phyloP scores from a whole-genome alignment of 2,888 invertebrate species.

The Ophion ventricosus region DNA sequence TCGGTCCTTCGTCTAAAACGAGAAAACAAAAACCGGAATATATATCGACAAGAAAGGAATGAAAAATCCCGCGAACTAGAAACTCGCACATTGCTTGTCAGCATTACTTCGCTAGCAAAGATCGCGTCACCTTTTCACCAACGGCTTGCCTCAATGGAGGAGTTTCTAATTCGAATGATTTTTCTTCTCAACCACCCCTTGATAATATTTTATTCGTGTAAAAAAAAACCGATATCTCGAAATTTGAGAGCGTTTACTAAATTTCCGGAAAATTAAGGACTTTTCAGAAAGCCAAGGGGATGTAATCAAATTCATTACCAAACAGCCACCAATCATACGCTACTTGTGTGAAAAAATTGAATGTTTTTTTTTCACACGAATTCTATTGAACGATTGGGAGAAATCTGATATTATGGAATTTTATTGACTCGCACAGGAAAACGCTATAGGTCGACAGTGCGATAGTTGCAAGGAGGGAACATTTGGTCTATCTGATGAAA shows the following conservation, averaged over 20 bases:
- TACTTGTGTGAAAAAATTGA: background rate
- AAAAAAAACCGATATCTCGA: background rate
- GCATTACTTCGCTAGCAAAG: background rate
- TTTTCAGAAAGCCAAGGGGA: background rate
- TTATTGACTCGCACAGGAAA: constrained; percentile 84
- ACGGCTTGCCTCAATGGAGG: background rate
- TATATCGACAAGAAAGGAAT: background rate
- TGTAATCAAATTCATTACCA: background rate
- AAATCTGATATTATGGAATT: background rate
- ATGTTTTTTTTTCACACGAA: background rate
- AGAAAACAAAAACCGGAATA: background rate
- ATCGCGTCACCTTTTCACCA: background rate
- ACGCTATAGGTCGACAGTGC: constrained; percentile 94
- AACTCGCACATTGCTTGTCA: background rate
- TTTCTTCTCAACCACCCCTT: too few relatives aligned
- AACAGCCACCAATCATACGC: background rate
- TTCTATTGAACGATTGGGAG: background rate
- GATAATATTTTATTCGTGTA: too few relatives aligned
- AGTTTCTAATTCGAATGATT: background rate
- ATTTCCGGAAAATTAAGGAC: background rate
- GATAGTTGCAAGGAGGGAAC: constrained; percentile 92
- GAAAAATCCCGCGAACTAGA: background rate
- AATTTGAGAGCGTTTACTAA: background rate
- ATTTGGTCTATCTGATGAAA: constrained; percentile 92
- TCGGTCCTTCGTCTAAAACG: background rate